Conservation (phyloP, 2,888 invertebrate genomes). For the Timema podura region DNA sequence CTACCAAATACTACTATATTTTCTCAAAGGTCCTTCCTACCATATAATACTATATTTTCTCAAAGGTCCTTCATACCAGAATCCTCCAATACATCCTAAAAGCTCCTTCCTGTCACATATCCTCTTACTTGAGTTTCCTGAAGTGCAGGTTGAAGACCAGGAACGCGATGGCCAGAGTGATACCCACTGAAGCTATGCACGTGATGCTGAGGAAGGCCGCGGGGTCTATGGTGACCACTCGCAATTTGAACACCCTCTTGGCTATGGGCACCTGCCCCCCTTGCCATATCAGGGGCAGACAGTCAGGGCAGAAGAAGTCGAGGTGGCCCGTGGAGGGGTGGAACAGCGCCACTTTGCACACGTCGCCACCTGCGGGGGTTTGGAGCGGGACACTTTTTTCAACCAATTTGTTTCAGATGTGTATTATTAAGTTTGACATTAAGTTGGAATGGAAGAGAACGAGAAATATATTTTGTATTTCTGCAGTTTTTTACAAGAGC, state of each 20-base stretch:
- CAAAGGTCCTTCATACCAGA: too few species aligned
- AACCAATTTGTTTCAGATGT: too few species aligned
- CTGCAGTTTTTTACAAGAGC: too few species aligned
- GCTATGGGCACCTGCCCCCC: constrained; percentile 78
- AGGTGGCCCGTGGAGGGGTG: constrained; percentile 56
- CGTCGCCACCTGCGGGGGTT: constrained; percentile 63
- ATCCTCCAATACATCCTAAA: constrained; percentile 4
- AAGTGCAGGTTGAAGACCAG: constrained; percentile 80
- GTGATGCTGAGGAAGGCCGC: constrained; percentile 71
- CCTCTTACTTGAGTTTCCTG: constrained; percentile 69
- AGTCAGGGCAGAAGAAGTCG: constrained; percentile 66
- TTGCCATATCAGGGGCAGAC: constrained; percentile 65
- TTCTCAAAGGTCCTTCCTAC: too few species aligned
- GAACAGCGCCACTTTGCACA: constrained; percentile 67
- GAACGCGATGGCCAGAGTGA: constrained; percentile 68
- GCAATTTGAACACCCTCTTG: constrained; percentile 65
- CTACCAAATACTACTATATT: too few species aligned
- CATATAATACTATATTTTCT: too few species aligned
- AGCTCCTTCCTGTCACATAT: background rate
- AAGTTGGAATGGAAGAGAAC: too few species aligned
- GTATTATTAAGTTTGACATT: too few species aligned
- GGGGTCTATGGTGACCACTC: constrained; percentile 73
- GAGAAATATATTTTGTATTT: too few species aligned
- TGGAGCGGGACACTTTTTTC: constrained; percentile 28
- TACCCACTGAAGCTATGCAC: constrained; percentile 68